Conservation (phyloP, 2,113 vertebrate species). For the Serinus canaria region DNA sequence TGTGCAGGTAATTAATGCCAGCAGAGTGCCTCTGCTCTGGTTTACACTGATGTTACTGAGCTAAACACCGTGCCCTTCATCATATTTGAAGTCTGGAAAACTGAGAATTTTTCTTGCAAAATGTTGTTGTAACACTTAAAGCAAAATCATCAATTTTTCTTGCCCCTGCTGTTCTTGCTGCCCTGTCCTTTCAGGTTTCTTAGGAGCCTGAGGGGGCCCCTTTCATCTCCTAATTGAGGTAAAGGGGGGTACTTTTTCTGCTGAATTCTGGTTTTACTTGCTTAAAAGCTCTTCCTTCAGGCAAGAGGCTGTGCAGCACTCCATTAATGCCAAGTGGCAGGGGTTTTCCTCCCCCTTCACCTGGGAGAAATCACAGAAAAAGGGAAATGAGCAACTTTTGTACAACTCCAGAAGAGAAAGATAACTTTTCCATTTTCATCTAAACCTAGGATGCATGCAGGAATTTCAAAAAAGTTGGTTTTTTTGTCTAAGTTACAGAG, state of each 20-base stretch:
- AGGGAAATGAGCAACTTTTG: not conserved
- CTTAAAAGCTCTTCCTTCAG: constrained; percentile 61
- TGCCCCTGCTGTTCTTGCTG: not conserved
- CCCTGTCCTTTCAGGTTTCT: not conserved
- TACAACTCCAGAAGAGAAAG: not conserved
- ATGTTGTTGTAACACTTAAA: not conserved
- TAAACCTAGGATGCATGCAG: not conserved
- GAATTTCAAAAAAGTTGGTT: not conserved
- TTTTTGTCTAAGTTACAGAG: not conserved
- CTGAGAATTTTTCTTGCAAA: not conserved
- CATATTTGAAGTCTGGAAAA: not conserved
- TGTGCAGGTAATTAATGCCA: not conserved
- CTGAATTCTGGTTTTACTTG: constrained; percentile 45
- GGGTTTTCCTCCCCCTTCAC: not conserved
- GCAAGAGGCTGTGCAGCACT: constrained; percentile 18
- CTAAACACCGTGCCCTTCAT: not conserved
- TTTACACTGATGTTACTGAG: not conserved
- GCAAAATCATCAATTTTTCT: not conserved
- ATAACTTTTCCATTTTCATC: constrained; percentile 22
- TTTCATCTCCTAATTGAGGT: constrained; percentile 45
- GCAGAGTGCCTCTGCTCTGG: not conserved
- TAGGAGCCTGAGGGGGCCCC: not conserved
- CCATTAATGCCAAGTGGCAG: constrained; percentile 44
- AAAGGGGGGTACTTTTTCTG: constrained; percentile 39
- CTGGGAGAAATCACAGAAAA: constrained; percentile 12